Conservation (phyloP, 2,888 invertebrate genomes). For the Periphyllus acericola region DNA sequence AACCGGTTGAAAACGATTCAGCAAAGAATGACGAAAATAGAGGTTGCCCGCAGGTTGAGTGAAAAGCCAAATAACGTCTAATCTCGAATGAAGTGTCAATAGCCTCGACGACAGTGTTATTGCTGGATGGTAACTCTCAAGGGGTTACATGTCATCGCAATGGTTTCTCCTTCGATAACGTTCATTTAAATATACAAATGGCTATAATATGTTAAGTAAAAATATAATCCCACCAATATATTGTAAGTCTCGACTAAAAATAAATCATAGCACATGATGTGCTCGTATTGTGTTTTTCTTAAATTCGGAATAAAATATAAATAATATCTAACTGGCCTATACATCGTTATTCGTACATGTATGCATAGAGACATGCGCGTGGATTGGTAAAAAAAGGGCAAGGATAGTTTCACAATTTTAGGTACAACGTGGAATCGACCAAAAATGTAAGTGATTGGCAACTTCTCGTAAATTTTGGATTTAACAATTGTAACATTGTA, state of each 20-base stretch:
- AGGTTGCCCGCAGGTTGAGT: neutral
- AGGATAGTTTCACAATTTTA: too few relatives aligned
- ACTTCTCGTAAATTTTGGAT: too few relatives aligned
- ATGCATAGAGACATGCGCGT: too few relatives aligned
- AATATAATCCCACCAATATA: neutral
- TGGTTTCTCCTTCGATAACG: neutral
- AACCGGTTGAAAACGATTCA: neutral
- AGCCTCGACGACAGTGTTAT: constrained; percentile 46
- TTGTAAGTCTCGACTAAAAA: neutral
- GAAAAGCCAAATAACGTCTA: constrained; percentile 32
- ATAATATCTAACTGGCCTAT: too few relatives aligned
- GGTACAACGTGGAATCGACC: too few relatives aligned
- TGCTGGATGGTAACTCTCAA: constrained; percentile 30
- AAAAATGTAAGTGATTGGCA: too few relatives aligned
- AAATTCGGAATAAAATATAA: too few relatives aligned
- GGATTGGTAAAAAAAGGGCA: too few relatives aligned
- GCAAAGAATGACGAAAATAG: constrained; percentile 31
- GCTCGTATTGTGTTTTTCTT: too few relatives aligned
- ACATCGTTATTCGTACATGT: too few relatives aligned
- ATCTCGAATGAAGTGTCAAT: constrained; percentile 19
- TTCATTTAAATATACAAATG: neutral
- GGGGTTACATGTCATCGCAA: constrained; percentile 24
- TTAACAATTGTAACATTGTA: too few relatives aligned
- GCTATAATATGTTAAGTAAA: neutral
- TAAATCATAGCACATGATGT: neutral